phyloP scores from a whole-genome alignment of 2,888 invertebrate genomes.

The Cerastis rubricosa region DNA sequence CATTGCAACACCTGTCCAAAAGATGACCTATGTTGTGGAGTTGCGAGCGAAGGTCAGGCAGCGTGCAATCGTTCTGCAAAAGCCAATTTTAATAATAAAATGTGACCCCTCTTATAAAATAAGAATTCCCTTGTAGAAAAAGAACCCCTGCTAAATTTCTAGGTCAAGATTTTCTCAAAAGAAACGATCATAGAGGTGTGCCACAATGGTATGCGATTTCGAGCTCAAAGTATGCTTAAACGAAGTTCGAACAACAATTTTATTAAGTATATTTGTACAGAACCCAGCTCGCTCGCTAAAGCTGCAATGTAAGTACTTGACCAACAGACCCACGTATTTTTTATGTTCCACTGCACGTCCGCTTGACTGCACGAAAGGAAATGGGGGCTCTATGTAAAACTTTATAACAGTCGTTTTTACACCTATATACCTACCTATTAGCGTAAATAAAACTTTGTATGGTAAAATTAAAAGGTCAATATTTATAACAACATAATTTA shows the following conservation, averaged over 20 bases:
- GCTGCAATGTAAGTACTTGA: conserved; percentile 64
- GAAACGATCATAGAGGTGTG: background rate
- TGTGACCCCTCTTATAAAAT: background rate
- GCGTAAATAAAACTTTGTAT: conserved; percentile 36
- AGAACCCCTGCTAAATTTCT: background rate
- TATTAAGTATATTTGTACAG: conserved; percentile 29
- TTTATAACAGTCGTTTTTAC: conserved; percentile 75
- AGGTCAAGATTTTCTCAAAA: background rate
- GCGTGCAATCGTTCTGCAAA: background rate
- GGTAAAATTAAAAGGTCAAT: conserved; percentile 53
- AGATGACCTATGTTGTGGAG: background rate
- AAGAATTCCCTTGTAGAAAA: background rate
- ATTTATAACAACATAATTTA: conserved; percentile 34
- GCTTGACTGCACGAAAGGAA: conserved; percentile 82
- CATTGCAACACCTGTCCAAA: conserved; percentile 9
- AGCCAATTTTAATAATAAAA: background rate
- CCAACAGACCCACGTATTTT: conserved; percentile 73
- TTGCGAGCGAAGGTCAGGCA: conserved; percentile 14
- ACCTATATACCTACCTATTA: conserved; percentile 52
- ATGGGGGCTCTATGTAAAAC: conserved; percentile 82
- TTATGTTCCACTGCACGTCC: conserved; percentile 76
- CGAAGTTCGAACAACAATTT: background rate
- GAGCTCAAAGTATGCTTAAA: too few species aligned
- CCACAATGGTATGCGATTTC: background rate
- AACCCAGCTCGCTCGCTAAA: conserved; percentile 50